Conservation (phyloP, 2,888 invertebrate species). For the Sesia bembeciformis region DNA sequence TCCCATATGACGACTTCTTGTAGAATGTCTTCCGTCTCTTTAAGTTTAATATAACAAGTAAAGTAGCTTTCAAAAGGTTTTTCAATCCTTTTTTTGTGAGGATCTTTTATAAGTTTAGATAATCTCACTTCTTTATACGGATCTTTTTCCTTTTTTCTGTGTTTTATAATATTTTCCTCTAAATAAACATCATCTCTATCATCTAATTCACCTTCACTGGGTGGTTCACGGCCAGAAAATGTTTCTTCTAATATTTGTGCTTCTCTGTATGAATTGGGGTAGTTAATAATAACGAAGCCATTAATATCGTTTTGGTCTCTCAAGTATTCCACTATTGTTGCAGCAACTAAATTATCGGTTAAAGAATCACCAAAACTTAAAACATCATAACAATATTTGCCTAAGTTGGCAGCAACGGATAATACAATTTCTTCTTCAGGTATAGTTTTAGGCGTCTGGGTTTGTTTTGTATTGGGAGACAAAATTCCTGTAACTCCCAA, state of each 20-base stretch:
- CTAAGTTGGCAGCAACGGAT: constrained; percentile 65
- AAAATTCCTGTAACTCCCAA: constrained; percentile 23
- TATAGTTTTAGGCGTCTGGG: constrained; percentile 76
- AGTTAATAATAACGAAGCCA: constrained; percentile 79
- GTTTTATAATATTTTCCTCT: constrained; percentile 49
- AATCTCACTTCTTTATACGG: constrained; percentile 38
- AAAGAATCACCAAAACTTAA: constrained; percentile 69
- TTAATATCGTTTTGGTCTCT: constrained; percentile 56
- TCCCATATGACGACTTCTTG: constrained; percentile 57
- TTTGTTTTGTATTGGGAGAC: constrained; percentile 59
- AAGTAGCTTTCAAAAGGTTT: constrained; percentile 69
- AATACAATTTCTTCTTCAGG: constrained; percentile 73
- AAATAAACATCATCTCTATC: constrained; percentile 56
- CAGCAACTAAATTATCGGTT: constrained; percentile 69
- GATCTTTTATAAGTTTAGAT: constrained; percentile 70
- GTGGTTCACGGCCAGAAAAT: constrained; percentile 67
- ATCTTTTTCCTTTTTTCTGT: constrained; percentile 49
- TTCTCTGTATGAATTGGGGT: constrained; percentile 74
- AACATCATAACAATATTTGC: constrained; percentile 70
- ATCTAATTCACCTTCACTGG: constrained; percentile 41
- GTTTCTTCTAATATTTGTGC: constrained; percentile 75
- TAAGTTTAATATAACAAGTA: constrained; percentile 71
- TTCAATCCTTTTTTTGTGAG: constrained; percentile 41
- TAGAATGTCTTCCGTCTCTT: constrained; percentile 50
- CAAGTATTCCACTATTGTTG: constrained; percentile 76